A percentile compares a stretch with the other conserved stretches of the same genome.
Evolutionary conservation across 1,140 invertebrate species (phyloP).

Genomic region (Zaprionus vittiger): DNA sequence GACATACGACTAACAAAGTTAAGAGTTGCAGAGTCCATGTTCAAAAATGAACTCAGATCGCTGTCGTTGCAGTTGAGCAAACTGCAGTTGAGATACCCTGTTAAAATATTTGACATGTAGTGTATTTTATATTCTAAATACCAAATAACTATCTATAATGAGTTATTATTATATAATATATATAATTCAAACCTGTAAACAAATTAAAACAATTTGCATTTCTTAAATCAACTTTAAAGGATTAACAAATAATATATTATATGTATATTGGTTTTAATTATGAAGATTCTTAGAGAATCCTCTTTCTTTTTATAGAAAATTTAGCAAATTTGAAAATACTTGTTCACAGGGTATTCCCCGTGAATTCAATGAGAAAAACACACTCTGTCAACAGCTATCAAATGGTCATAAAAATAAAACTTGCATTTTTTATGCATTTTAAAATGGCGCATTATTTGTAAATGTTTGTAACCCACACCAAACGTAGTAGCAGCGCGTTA

Average conservation of each 20-base stretch:
- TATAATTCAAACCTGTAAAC: too few relatives aligned
- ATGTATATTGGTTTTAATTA: too few relatives aligned
- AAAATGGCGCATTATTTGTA: constrained; percentile 44
- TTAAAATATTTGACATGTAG: neutral
- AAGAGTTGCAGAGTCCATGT: constrained; percentile 2
- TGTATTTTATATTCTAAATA: too few relatives aligned
- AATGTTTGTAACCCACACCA: constrained; percentile 27
- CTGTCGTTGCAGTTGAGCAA: neutral
- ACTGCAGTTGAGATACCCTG: neutral
- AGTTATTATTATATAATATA: too few relatives aligned
- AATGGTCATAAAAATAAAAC: constrained; percentile 53
- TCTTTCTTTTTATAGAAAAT: too few relatives aligned
- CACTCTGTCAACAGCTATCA: constrained; percentile 41
- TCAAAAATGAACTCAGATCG: neutral
- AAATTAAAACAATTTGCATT: too few relatives aligned
- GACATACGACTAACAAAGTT: constrained; percentile 30
- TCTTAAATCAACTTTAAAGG: too few relatives aligned
- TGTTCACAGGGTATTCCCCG: neutral
- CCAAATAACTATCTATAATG: too few relatives aligned
- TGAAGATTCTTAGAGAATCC: too few relatives aligned
- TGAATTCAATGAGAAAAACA: neutral
- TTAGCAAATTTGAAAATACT: neutral
- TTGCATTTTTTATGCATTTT: constrained; percentile 37
- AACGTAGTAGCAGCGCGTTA: constrained; percentile 11
- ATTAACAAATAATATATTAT: too few relatives aligned